Evolutionary conservation across 2,797 vertebrate species (phyloP).

Genomic region (Coluber constrictor): DNA sequence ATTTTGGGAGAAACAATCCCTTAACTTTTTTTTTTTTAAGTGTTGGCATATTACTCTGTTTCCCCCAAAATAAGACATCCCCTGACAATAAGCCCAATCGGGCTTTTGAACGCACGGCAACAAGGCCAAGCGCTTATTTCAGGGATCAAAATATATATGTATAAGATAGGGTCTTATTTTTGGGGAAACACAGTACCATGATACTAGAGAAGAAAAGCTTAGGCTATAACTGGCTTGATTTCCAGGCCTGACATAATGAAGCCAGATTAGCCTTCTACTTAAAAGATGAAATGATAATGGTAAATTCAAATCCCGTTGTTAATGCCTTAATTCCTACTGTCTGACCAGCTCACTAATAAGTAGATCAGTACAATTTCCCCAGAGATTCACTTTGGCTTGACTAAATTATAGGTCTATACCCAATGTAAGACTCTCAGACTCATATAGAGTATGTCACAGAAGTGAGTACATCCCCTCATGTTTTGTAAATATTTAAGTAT

Average conservation of each 20-base stretch:
- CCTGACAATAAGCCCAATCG: too few species aligned
- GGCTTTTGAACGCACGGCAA: too few species aligned
- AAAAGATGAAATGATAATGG: neutral
- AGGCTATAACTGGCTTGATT: neutral
- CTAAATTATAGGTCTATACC: neutral
- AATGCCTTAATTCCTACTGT: neutral
- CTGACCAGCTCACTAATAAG: neutral
- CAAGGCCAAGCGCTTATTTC: too few species aligned
- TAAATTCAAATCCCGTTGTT: neutral
- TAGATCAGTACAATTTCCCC: neutral
- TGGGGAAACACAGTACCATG: neutral
- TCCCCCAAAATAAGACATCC: too few species aligned
- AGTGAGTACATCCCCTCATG: too few species aligned
- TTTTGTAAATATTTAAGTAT: too few species aligned
- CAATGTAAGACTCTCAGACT: neutral
- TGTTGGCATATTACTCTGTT: too few species aligned
- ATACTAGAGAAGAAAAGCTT: slow-evolving; percentile 15
- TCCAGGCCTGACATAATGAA: neutral
- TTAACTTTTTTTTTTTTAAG: too few species aligned
- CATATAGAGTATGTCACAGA: too few species aligned
- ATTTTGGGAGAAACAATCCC: too few species aligned
- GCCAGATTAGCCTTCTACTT: neutral
- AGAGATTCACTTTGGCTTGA: neutral
- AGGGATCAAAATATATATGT: too few species aligned
- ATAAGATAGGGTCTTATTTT: too few species aligned